These are phyloP conservation scores for Thinocorus orbignyianus DNA, from an alignment of 2,113 vertebrate genomes.

Conservation along the genomic window DNA sequence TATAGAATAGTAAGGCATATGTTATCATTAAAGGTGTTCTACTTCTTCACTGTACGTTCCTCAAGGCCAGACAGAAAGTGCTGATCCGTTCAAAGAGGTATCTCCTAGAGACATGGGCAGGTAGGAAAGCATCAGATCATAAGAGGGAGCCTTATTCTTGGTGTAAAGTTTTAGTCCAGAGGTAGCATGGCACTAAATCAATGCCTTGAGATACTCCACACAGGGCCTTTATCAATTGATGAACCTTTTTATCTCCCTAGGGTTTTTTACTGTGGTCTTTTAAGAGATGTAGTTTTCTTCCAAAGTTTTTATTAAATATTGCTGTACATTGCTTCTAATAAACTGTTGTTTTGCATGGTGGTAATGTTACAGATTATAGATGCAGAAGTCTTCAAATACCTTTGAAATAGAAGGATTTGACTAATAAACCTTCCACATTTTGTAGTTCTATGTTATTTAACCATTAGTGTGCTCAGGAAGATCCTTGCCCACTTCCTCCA, in stretches of 20 bases:
- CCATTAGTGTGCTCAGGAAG: not conserved
- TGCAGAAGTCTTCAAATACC: not conserved
- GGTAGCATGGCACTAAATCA: not conserved
- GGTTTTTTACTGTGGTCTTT: not conserved
- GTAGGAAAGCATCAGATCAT: fast-evolving
- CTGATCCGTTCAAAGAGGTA: not conserved
- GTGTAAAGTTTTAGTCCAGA: not conserved
- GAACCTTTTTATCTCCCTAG: not conserved
- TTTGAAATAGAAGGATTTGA: not conserved
- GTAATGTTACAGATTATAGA: not conserved
- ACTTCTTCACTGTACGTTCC: not conserved
- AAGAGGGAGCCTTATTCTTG: not conserved
- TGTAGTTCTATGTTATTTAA: not conserved
- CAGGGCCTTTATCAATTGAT: not conserved
- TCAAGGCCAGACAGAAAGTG: not conserved
- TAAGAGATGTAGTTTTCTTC: not conserved
- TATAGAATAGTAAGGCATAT: not conserved
- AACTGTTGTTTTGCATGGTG: not conserved
- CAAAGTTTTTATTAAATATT: not conserved
- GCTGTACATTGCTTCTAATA: not conserved
- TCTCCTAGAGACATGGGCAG: not conserved
- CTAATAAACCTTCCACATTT: not conserved
- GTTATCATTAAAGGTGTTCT: not conserved
- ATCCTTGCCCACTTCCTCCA: not conserved
- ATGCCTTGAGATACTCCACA: not conserved